Percentiles rank a stretch among this genome's conserved stretches.
Conservation (phyloP, 2,113 vertebrate species). For the Muntiacus muntjak region DNA sequence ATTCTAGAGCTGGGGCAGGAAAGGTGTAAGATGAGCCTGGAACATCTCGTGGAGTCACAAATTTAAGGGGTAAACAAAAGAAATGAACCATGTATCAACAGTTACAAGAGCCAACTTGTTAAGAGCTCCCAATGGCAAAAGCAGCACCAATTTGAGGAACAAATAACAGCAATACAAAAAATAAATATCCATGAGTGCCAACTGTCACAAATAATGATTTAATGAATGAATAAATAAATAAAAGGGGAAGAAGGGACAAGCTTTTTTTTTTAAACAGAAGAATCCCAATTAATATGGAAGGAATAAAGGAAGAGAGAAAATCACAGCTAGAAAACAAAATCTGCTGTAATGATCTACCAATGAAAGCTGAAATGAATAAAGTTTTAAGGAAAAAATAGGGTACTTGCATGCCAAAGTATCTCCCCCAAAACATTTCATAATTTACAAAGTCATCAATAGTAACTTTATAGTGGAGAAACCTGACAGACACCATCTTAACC, state of each 20-base stretch:
- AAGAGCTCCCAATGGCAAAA: background rate
- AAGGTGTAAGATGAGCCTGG: background rate
- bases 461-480: background rate
- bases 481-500: background rate
- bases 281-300: background rate
- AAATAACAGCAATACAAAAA: background rate
- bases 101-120: background rate
- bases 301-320: background rate
- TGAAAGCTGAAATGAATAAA: slow-evolving; percentile 23
- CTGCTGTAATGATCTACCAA: background rate
- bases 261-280: background rate
- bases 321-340: background rate
- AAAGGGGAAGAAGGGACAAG: background rate
- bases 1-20: background rate
- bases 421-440: slow-evolving; percentile 12
- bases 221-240: background rate
- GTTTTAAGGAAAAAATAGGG: slow-evolving; percentile 18
- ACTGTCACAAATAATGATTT: background rate
- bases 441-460: background rate
- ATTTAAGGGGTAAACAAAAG: background rate
- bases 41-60: background rate
- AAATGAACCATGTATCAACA: background rate
- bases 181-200: background rate
- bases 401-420: slow-evolving; percentile 6
- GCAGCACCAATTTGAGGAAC: background rate